Base-by-base conservation (phyloP, 2,888 invertebrate genomes). In the Amiota mariae region DNA sequence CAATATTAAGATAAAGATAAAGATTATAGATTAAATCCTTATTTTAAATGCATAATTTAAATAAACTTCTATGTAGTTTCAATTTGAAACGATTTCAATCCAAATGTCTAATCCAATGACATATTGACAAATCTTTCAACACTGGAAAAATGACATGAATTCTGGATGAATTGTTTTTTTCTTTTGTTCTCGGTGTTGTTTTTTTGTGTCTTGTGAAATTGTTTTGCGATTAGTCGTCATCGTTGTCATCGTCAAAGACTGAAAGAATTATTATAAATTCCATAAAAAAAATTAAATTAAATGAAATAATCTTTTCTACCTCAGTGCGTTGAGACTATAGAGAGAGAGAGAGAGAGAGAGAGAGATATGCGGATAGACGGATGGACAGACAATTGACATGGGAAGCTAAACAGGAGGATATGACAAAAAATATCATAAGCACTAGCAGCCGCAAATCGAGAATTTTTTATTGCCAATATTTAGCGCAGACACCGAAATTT, bases 401-500 rank as follows among this genome's bases (percentile, higher is more conserved):
- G 36, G 36, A 36, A 36, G 36, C 36, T 36, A 36, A 36, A 36
- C 6, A 36, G 36, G 36, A 36, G 36, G 36, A 36, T 36, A 36
- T 36, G 36, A 36, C 36, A 36, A 36, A 36, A 36, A 36, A 6
- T n/a, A n/a, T 36, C 36, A 36, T 10, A 48, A 66, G 49, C 48
- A 66, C 15, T 48, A 48, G 20, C 49, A 66, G 47, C 48, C 48
- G 49, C 66, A 49, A 48, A 66, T 48, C n/a, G 48, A 66, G 11
- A 11, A 36, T 71, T 72, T 61, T 72, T 72, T 72, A 64, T 71
- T 71, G 63, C 36, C 71, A 71, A 64, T 51, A 64, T 71, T 71
- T 71, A 71, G 51, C 71, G 54, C 71, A 71, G 71, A 64, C 71
- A 64, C 63, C 64, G 51, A 68, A 68, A 63, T 71, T 57, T 70